phyloP scores from a whole-genome alignment of 2,797 vertebrate genomes.

The Eulemur rubriventer region DNA sequence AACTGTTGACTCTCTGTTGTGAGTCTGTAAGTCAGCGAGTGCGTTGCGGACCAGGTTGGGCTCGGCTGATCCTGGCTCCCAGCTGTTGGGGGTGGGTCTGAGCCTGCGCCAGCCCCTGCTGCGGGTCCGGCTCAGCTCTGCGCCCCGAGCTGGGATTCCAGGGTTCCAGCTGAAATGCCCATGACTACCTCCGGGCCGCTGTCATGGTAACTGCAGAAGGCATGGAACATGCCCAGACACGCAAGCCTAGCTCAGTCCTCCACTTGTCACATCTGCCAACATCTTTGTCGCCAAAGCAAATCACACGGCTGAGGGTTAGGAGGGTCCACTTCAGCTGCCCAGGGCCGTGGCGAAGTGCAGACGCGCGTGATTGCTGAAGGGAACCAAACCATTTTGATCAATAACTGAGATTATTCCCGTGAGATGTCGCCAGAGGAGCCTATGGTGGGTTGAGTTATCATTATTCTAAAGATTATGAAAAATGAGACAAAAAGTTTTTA shows the following conservation, averaged over 20 bases:
- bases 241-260: neutral
- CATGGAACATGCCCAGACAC: neutral
- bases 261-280: neutral
- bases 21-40: neutral
- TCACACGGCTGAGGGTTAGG: neutral
- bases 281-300: neutral
- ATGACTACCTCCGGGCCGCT: neutral
- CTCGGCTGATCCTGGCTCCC: neutral
- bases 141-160: neutral
- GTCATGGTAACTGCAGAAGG: neutral
- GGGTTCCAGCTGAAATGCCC: neutral
- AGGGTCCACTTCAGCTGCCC: neutral
- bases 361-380: neutral
- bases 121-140: neutral
- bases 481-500: neutral
- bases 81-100: neutral
- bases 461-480: neutral
- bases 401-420: neutral
- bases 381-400: slow-evolving; percentile 2
- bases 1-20: neutral
- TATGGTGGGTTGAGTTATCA: no score
- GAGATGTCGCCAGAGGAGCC: no score
- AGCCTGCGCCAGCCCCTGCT: neutral
- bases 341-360: neutral
- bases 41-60: neutral